Evolutionary conservation across 2,888 invertebrate species (phyloP).

Genomic region (Eupithecia vulgata): DNA sequence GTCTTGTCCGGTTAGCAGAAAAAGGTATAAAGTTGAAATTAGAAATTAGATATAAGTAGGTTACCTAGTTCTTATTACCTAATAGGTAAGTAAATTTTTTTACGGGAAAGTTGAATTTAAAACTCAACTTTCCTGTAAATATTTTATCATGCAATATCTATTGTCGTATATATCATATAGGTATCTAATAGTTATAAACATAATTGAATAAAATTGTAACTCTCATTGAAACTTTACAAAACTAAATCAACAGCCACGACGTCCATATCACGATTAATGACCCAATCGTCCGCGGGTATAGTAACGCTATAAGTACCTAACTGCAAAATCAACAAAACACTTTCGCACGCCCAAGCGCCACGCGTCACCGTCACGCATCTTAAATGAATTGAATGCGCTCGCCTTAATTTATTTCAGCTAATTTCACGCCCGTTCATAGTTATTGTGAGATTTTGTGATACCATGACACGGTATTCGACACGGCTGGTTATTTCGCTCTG

Average conservation of each 20-base stretch:
- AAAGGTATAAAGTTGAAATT: conserved; percentile 59
- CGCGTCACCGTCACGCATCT: conserved; percentile 73
- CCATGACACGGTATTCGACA: conserved; percentile 76
- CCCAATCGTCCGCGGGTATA: conserved; percentile 54
- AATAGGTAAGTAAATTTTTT: too few species aligned
- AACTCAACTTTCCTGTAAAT: too few species aligned
- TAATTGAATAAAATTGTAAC: background rate
- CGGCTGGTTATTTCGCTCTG: conserved; percentile 66
- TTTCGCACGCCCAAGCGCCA: conserved; percentile 74
- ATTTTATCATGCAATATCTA: too few species aligned
- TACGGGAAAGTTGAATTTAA: too few species aligned
- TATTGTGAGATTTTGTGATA: conserved; percentile 76
- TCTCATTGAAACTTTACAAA: background rate
- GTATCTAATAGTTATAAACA: background rate
- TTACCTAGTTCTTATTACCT: background rate
- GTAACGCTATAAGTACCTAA: conserved; percentile 49
- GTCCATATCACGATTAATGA: conserved; percentile 65
- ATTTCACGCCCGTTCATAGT: conserved; percentile 79
- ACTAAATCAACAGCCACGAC: conserved; percentile 44
- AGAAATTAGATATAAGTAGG: background rate
- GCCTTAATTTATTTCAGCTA: conserved; percentile 76
- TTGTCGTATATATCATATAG: too few species aligned
- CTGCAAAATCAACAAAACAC: conserved; percentile 76
- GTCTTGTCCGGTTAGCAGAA: conserved; percentile 64
- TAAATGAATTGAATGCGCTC: conserved; percentile 62